A percentile compares a stretch with the other conserved stretches of the same genome.
phyloP scores from a whole-genome alignment of 2,888 invertebrate species.

The Lasioglossum malachurum region DNA sequence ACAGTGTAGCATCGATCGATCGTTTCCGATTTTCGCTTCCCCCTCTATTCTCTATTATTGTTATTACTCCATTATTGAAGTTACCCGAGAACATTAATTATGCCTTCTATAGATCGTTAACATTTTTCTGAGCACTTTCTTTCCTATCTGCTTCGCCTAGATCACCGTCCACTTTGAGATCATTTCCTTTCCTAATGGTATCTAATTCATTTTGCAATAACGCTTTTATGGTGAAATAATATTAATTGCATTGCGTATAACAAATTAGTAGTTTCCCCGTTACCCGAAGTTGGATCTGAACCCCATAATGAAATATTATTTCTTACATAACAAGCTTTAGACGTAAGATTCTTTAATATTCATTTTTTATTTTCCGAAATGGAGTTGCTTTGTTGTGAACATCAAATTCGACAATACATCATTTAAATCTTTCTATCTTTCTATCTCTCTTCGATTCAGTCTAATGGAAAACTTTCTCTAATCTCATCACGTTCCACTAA shows the following conservation, averaged over 20 bases:
- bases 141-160: background rate
- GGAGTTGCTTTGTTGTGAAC: background rate
- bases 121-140: background rate
- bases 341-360: background rate
- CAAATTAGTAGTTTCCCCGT: too few species aligned
- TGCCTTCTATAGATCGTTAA: background rate
- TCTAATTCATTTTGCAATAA: background rate
- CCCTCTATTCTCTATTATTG: background rate
- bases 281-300: background rate
- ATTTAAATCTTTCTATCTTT: background rate
- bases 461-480: background rate
- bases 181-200: background rate
- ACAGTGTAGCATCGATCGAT: constrained; percentile 30
- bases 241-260: background rate
- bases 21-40: constrained; percentile 1
- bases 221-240: background rate
- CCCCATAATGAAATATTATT: background rate
- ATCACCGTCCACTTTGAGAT: background rate
- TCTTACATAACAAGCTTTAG: background rate
- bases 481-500: background rate
- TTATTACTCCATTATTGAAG: background rate
- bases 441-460: background rate
- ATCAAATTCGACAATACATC: background rate
- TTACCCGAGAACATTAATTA: background rate
- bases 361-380: background rate